These are phyloP conservation scores for Heterotis niloticus DNA, from an alignment of 2,113 vertebrate genomes.

Conservation along the genomic window DNA sequence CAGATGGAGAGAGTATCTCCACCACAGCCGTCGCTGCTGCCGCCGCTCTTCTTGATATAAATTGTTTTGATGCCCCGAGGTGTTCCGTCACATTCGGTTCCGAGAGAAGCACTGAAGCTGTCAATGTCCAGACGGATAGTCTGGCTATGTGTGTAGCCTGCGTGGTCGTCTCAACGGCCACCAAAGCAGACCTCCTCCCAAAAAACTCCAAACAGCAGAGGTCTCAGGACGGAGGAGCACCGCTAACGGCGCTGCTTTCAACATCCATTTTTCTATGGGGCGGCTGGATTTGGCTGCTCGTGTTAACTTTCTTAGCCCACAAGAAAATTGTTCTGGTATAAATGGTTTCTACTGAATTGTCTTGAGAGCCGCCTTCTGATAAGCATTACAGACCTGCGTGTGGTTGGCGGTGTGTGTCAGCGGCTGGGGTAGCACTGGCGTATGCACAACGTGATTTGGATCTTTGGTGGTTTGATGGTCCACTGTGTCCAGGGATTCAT, in stretches of 20 bases:
- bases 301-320: too few species aligned
- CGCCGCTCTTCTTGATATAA: constrained; percentile 6
- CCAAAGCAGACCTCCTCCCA: not conserved
- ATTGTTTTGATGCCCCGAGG: constrained; percentile 14
- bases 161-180: not conserved
- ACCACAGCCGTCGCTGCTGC: not conserved
- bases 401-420: not conserved
- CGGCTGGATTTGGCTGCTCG: too few species aligned
- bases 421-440: not conserved
- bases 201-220: too few species aligned
- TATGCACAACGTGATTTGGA: not conserved
- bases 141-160: not conserved
- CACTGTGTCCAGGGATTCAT: not conserved
- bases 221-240: too few species aligned
- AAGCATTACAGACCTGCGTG: not conserved
- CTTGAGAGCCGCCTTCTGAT: not conserved
- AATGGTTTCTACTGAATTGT: not conserved
- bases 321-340: not conserved
- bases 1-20: constrained; percentile 9
- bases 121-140: not conserved
- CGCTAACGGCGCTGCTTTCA: too few species aligned
- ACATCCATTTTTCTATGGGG: too few species aligned
- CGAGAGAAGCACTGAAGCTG: not conserved
- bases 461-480: not conserved
- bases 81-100: constrained; percentile 12